Percentiles rank a stretch among this genome's conserved stretches.
Evolutionary conservation across 2,113 vertebrate species (phyloP).

Genomic region (Ginglymostoma cirratum): DNA sequence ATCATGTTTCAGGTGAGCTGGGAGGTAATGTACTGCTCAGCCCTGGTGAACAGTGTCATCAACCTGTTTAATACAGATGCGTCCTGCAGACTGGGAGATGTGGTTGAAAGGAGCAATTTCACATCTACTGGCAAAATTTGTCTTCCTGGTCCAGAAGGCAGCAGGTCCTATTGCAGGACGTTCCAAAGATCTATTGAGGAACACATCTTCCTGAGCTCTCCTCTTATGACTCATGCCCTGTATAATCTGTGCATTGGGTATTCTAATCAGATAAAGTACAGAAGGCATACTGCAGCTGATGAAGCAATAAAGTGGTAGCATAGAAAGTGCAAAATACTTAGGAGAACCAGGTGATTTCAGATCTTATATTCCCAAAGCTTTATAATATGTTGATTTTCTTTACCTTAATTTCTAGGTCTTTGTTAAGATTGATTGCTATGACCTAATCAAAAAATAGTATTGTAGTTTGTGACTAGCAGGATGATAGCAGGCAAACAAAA

Average conservation of each 20-base stretch:
- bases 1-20: no score
- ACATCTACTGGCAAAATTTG: background rate
- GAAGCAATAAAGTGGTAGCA: no score
- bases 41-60: no score
- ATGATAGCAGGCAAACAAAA: background rate
- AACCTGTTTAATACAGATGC: no score
- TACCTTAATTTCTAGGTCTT: background rate
- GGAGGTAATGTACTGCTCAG: no score
- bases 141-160: background rate
- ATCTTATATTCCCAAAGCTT: background rate
- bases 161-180: background rate
- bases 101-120: background rate
- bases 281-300: no score
- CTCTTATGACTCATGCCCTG: background rate
- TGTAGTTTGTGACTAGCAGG: no score
- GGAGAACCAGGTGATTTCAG: background rate
- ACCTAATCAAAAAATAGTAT: background rate
- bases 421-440: background rate
- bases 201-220: background rate
- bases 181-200: background rate
- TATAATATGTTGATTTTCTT: background rate
- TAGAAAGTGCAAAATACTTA: no score
- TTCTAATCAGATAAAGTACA: background rate
- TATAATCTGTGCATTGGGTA: background rate
- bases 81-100: no score